Percentiles rank a stretch among this genome's conserved stretches.
Conservation (phyloP, 2,888 invertebrate genomes). For the Tenthredo amoena region DNA sequence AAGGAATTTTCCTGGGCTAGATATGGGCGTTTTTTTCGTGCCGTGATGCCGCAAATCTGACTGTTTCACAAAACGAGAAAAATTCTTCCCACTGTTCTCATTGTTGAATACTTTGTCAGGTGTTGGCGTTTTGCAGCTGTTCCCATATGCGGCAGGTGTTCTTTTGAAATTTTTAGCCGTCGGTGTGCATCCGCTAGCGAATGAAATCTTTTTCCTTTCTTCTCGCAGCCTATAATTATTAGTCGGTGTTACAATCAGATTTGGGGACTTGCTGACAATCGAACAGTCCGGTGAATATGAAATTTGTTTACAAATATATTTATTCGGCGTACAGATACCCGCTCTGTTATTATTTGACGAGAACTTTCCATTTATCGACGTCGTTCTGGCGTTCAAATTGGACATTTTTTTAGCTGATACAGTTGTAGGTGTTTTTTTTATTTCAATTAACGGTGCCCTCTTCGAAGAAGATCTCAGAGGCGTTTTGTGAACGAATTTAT, state of each 20-base stretch:
- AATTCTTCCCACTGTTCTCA: neutral
- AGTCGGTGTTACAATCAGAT: slow-evolving; percentile 59
- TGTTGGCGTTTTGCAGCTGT: neutral
- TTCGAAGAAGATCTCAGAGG: slow-evolving; percentile 27
- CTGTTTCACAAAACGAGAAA: slow-evolving; percentile 5
- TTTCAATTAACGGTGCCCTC: slow-evolving; percentile 9
- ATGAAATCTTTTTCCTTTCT: neutral
- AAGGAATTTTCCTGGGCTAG: neutral
- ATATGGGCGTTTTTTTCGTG: slow-evolving; percentile 2
- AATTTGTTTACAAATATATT: neutral
- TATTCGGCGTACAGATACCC: neutral
- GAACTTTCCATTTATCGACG: neutral
- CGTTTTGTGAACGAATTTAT: slow-evolving; percentile 41
- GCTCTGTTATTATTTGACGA: slow-evolving; percentile 15
- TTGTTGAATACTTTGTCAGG: slow-evolving; percentile 2
- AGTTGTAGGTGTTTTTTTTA: slow-evolving; percentile 22
- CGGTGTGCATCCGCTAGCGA: neutral
- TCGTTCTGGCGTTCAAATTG: neutral
- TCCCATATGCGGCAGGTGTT: neutral
- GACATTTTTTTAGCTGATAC: neutral
- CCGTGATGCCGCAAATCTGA: neutral
- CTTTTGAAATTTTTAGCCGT: neutral
- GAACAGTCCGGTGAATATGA: slow-evolving; percentile 60
- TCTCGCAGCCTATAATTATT: neutral
- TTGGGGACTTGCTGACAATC: slow-evolving; percentile 72